Conservation (phyloP, 2,113 vertebrate species). For the Chionomys nivalis region DNA sequence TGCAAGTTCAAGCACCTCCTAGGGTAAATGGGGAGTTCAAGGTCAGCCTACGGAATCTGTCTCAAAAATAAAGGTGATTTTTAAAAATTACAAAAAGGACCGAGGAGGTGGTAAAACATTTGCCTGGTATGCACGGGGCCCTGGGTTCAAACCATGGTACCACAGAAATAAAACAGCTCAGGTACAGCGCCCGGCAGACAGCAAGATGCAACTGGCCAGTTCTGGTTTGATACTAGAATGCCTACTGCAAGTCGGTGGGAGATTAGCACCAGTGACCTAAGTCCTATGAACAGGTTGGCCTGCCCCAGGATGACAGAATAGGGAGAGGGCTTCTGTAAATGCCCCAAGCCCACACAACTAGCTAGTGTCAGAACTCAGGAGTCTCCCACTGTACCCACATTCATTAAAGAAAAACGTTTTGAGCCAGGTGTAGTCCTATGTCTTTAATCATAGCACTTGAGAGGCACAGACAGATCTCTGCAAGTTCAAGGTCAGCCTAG, state of each 20-base stretch:
- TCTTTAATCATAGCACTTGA: not conserved
- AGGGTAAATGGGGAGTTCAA: not conserved
- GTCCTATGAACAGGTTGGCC: not conserved
- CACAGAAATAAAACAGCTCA: not conserved
- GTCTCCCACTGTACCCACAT: not conserved
- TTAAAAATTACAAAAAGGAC: not conserved
- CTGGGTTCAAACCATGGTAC: not conserved
- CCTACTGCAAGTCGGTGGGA: accelerated
- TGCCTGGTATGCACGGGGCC: not conserved
- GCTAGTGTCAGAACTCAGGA: not conserved
- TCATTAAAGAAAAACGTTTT: not conserved
- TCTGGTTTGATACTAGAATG: not conserved
- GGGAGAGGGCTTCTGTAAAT: not conserved
- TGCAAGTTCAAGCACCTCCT: not conserved
- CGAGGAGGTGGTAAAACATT: not conserved
- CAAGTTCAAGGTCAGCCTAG: not conserved
- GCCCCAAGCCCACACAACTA: not conserved
- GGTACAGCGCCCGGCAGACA: accelerated
- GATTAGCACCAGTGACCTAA: not conserved
- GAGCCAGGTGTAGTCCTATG: not conserved
- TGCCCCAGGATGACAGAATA: not conserved
- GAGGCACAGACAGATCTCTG: not conserved
- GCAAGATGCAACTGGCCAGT: not conserved
- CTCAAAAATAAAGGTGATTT: not conserved
- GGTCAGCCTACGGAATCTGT: not conserved